phyloP scores from a whole-genome alignment of 1,140 invertebrate genomes.

The Drosophila auraria region DNA sequence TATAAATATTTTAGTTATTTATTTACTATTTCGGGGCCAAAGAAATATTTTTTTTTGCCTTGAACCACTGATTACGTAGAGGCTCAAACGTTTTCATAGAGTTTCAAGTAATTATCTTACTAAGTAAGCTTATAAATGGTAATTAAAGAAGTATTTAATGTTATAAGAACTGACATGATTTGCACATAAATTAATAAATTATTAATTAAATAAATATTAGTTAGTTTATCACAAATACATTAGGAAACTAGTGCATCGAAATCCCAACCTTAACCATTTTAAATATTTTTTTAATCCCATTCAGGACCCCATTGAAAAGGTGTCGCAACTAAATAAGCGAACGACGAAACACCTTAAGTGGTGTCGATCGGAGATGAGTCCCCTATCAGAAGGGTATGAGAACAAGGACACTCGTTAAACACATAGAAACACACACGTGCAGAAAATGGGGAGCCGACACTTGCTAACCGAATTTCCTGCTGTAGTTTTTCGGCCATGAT shows the following conservation, averaged over 20 bases:
- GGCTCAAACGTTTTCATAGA: too few relatives aligned
- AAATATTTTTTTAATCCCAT: neutral
- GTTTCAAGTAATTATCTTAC: neutral
- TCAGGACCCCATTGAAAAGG: neutral
- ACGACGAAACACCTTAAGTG: neutral
- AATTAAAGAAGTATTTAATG: neutral
- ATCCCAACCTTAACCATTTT: neutral
- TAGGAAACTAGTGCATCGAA: too few relatives aligned
- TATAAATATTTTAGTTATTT: too few relatives aligned
- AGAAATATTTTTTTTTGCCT: neutral
- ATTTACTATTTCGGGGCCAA: neutral
- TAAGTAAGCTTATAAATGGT: too few relatives aligned
- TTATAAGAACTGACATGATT: too few relatives aligned
- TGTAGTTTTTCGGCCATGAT: slow-evolving; percentile 83
- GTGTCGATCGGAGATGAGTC: slow-evolving; percentile 2
- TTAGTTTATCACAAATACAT: too few relatives aligned
- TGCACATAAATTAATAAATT: neutral
- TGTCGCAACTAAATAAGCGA: neutral
- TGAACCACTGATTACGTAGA: neutral
- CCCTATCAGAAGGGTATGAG: slow-evolving; percentile 30
- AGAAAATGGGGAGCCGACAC: slow-evolving; percentile 68
- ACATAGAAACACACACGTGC: slow-evolving; percentile 43
- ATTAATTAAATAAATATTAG: neutral
- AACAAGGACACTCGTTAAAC: slow-evolving; percentile 69
- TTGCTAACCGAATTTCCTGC: slow-evolving; percentile 82